Base-by-base conservation (phyloP, 1,140 invertebrate species). In the Fopius arisanus region DNA sequence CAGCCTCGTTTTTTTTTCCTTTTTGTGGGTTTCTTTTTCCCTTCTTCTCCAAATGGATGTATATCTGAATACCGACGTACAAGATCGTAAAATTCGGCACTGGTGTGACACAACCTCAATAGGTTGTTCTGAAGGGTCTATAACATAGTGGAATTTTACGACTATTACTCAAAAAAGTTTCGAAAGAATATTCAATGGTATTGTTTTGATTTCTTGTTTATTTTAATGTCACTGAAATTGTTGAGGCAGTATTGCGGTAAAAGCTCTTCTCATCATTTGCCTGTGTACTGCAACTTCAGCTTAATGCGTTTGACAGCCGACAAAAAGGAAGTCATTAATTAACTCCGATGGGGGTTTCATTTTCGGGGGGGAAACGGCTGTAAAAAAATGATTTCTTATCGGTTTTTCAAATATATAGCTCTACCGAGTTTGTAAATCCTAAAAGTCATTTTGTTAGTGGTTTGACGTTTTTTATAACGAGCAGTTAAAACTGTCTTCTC, bases 51-150 rank as follows among this genome's bases (percentile, higher is more conserved):
- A 7, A 31, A 31, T 31, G 29, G 29, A 31, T 31, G 2, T 43
- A 43, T 43, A 14, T 37, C 12, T 37, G 7, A 31, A 31, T 31
- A 31, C 40, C 40, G 72, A 43, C 54, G 31, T 74, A 74, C 72
- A 69, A 69, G 72, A 54, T 74, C 72, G 67, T 74, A 74, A 74
- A 69, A 66, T 68, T 59, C 21, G 48, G 69, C 67, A 71, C 29
- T 70, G 48, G 33, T 71, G 54, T 48, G 66, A 69, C 29, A 67
- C 19, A 59, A 62, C 67, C 40, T 59, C 16, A 69, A 74, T 74
- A 66, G 43, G 63, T 41, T 69, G 59, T 74, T 74, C 28, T 67
- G 1, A 4, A 16, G 16, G 40, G 28, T 21, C 51, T 19, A 14
- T 40, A 28, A 37, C 21, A 51, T 62, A 7, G 54, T 41, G 69